Evolutionary conservation across 2,888 invertebrate species (phyloP).

Genomic region (Apodemia mormo): DNA sequence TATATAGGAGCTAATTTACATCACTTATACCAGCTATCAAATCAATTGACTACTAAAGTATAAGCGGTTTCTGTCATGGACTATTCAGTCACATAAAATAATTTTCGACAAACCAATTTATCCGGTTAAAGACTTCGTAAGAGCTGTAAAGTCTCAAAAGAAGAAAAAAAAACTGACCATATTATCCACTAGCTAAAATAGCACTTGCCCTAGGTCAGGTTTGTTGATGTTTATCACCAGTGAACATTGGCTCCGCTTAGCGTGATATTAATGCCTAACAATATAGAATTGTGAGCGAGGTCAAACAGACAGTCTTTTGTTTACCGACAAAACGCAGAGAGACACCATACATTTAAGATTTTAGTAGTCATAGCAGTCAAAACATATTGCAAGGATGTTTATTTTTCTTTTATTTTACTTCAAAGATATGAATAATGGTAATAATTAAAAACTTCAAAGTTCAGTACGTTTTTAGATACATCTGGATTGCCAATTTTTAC

Average conservation of each 20-base stretch:
- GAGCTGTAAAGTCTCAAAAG: neutral
- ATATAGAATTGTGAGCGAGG: neutral
- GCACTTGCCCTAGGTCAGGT: neutral
- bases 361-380: too few species aligned
- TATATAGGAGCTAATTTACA: constrained; percentile 3
- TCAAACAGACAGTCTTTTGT: neutral
- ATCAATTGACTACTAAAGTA: constrained; percentile 13
- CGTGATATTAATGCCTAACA: neutral
- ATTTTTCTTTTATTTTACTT: too few species aligned
- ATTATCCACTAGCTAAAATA: neutral
- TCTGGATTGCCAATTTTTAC: too few species aligned
- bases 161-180: neutral
- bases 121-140: neutral
- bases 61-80: neutral
- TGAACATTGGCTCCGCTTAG: neutral
- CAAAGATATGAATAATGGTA: too few species aligned
- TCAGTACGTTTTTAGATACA: too few species aligned
- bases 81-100: neutral
- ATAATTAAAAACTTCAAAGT: too few species aligned
- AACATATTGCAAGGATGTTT: too few species aligned
- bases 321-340: too few species aligned
- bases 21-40: neutral
- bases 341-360: too few species aligned
- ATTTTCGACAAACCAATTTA: neutral
- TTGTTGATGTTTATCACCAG: neutral